phyloP scores from a whole-genome alignment of 1,140 invertebrate genomes.

The Leptopilina clavipes region DNA sequence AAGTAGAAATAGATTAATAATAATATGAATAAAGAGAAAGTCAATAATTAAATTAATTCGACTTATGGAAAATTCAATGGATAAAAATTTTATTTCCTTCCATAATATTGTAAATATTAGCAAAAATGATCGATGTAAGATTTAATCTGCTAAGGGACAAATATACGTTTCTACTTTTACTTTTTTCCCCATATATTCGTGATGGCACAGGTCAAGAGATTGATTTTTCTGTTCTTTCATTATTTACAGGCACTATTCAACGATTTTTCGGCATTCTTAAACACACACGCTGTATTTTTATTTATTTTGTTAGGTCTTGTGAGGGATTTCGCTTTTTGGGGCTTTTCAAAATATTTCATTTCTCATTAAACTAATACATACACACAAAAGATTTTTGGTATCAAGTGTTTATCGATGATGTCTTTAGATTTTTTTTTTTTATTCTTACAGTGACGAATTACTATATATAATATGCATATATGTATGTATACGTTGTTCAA shows the following conservation, averaged over 20 bases:
- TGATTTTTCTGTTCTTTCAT: constrained; percentile 48
- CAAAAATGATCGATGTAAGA: constrained; percentile 35
- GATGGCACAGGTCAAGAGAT: not conserved
- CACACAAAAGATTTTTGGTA: constrained; percentile 90
- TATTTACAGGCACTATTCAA: constrained; percentile 88
- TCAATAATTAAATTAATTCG: too few relatives aligned
- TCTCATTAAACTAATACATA: constrained; percentile 57
- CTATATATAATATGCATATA: constrained; percentile 69
- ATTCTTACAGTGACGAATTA: constrained; percentile 92
- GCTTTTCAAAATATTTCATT: constrained; percentile 82
- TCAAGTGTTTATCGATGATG: constrained; percentile 88
- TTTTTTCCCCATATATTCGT: not conserved
- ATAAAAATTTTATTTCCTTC: not conserved
- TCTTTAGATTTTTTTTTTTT: constrained; percentile 38
- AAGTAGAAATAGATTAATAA: too few relatives aligned
- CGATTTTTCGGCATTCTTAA: constrained; percentile 86
- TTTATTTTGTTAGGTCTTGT: constrained; percentile 82
- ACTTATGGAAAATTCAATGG: too few relatives aligned
- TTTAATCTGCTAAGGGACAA: constrained; percentile 39
- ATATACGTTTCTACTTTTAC: not conserved
- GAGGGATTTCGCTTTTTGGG: constrained; percentile 76
- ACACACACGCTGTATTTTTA: too few relatives aligned
- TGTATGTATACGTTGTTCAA: constrained; percentile 82
- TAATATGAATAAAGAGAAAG: too few relatives aligned
- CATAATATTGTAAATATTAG: constrained; percentile 35